These are phyloP conservation scores for Phataginus tricuspis DNA, from an alignment of 2,797 vertebrate genomes.

Conservation along the genomic window DNA sequence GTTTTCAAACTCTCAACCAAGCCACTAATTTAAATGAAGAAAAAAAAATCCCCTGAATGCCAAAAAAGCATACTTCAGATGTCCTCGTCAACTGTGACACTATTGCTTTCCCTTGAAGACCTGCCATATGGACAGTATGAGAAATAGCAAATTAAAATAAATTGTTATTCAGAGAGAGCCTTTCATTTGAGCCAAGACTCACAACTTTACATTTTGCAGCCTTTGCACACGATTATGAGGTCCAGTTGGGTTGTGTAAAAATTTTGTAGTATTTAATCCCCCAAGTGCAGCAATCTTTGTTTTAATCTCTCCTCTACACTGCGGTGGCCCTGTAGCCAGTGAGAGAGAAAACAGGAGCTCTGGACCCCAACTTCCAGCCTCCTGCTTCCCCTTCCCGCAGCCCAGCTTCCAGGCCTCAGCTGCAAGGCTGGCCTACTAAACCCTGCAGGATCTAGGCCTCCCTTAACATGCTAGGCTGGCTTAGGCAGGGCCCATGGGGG, in stretches of 20 bases:
- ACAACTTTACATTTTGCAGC: constrained; percentile 67
- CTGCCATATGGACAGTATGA: constrained; percentile 77
- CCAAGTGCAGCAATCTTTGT: constrained; percentile 40
- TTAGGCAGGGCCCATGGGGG: background rate
- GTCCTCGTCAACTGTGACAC: constrained; percentile 69
- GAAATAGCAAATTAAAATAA: constrained; percentile 79
- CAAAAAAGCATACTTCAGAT: constrained; percentile 74
- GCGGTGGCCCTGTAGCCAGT: background rate
- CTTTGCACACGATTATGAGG: constrained; percentile 66
- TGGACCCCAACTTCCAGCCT: background rate
- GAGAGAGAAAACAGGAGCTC: constrained; percentile 6
- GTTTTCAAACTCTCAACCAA: constrained; percentile 79
- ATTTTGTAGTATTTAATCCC: constrained; percentile 51
- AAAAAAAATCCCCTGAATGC: constrained; percentile 32
- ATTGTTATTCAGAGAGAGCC: constrained; percentile 76
- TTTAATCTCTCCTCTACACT: constrained; percentile 27
- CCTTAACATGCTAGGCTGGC: background rate
- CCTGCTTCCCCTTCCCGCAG: background rate
- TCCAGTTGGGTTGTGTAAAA: constrained; percentile 68
- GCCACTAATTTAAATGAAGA: constrained; percentile 60
- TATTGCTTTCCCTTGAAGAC: constrained; percentile 75
- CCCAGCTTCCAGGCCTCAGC: background rate
- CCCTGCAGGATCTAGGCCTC: background rate
- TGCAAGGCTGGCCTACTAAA: background rate
- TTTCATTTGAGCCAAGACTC: constrained; percentile 65